Evolutionary conservation across 2,888 invertebrate genomes (phyloP).

Genomic region (Subacronicta megacephala): DNA sequence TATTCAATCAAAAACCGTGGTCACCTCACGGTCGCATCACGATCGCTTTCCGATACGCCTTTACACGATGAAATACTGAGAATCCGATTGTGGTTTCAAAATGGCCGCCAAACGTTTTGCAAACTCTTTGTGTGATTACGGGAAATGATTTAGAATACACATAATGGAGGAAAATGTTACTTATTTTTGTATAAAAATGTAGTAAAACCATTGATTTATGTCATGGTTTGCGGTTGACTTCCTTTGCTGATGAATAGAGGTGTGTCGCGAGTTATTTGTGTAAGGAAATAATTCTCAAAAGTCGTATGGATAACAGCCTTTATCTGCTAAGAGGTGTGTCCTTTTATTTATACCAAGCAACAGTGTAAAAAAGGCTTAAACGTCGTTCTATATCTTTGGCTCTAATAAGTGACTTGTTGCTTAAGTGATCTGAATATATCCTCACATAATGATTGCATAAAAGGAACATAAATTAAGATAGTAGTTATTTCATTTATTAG

Average conservation of each 20-base stretch:
- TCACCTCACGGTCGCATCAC: slow-evolving; percentile 44
- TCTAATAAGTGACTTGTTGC: no score
- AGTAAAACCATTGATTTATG: slow-evolving; percentile 29
- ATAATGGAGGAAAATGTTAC: slow-evolving; percentile 39
- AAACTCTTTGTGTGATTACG: slow-evolving; percentile 57
- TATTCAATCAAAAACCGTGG: slow-evolving; percentile 12
- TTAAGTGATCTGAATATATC: no score
- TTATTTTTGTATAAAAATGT: slow-evolving; percentile 32
- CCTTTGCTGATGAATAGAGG: slow-evolving; percentile 1
- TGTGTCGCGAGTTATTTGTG: slow-evolving; percentile 8
- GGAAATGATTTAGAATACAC: slow-evolving; percentile 57
- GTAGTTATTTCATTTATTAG: no score
- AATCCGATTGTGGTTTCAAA: slow-evolving; percentile 71
- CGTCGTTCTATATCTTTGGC: no score
- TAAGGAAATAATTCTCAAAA: neutral
- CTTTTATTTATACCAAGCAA: no score
- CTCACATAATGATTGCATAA: no score
- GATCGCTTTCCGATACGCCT: slow-evolving; percentile 53
- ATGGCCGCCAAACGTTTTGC: slow-evolving; percentile 58
- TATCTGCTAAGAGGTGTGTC: no score
- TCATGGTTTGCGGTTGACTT: slow-evolving; percentile 21
- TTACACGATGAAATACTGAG: slow-evolving; percentile 69
- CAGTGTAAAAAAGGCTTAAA: no score
- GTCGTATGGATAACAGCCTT: neutral
- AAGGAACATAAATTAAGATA: no score